Conservation (phyloP, 2,888 invertebrate genomes). For the Drosophila pseudotakahashii region DNA sequence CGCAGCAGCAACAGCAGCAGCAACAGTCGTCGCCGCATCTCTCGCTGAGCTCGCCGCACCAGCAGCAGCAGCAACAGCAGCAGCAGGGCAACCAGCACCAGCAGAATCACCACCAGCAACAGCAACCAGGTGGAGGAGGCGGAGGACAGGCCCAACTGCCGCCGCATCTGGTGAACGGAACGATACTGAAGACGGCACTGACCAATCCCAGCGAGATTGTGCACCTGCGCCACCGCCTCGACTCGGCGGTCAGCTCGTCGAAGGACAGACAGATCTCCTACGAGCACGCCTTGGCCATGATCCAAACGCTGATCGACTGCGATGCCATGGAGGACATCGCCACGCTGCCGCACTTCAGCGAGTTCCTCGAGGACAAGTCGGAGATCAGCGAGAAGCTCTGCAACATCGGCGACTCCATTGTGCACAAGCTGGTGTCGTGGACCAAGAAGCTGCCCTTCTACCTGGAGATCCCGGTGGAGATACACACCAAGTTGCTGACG, state of each 20-base stretch:
- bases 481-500: conserved; percentile 97
- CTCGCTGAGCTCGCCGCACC: conserved; percentile 56
- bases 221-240: conserved; percentile 93
- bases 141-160: conserved; percentile 83
- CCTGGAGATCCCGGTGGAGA: conserved; percentile 97
- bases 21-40: conserved; percentile 72
- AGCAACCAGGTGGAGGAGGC: conserved; percentile 63
- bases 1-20: conserved; percentile 75
- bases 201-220: conserved; percentile 97
- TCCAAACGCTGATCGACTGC: conserved; percentile 96
- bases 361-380: conserved; percentile 94
- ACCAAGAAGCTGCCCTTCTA: conserved; percentile 99
- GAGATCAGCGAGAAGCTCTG: conserved; percentile 96
- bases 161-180: conserved; percentile 94
- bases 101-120: conserved; percentile 80
- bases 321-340: conserved; percentile 98
- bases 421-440: conserved; percentile 99
- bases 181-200: conserved; percentile 96
- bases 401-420: conserved; percentile 98
- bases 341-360: conserved; percentile 95
- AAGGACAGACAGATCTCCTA: conserved; percentile 92
- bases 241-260: conserved; percentile 94
- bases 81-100: conserved; percentile 70
- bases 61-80: conserved; percentile 63
- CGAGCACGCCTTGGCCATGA: conserved; percentile 94